Evolutionary conservation across 2,888 invertebrate genomes (phyloP), one percentile per base, ranked within the genome.

Genomic region (Microctonus brassicae): DNA sequence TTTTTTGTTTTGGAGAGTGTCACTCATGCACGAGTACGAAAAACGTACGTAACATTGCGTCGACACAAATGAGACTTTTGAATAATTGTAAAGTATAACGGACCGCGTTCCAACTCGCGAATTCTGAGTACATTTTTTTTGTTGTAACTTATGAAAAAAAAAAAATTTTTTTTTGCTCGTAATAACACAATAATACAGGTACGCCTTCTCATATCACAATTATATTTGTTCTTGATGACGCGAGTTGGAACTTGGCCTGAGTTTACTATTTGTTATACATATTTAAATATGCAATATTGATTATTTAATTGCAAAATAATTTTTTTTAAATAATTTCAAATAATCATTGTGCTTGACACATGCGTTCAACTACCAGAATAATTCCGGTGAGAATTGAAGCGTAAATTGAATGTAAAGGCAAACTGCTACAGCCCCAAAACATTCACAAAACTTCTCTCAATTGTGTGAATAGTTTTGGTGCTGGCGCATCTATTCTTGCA

Each of bases 221-320:
- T 57, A 17, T 64, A 69, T 70, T 68, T 13, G 33, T 55, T 10
- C 29, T 62, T 53, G 22, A 36, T 58, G 17, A 70, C 67, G 79
- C 78, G 78, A 81, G 79, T 81, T 83, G 83, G 82, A 81, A 81
- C 81, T 80, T 80, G 81, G 76, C 77, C 78, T 76, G 66, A 70
- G 67, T 52, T 65, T 61, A 36, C 57, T 58, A 29, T 17, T 29
- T 17, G 3, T 5, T 7, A 29, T 29, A 29, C 7, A 29, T 29
- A 29, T 29, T 5, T 29, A 29, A 5, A 29, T 29, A 29, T 29
- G 7, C 7, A 42, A 42, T 47, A 47, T 47, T 17, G 20, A 20
- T 47, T 47, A 6, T 0, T 17, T 58, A 33, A 17, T 34, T 58
- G 17, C 26, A 2, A 58, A 33, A 17, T 34, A n/a, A 4, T 17